Evolutionary conservation across 2,113 vertebrate species (phyloP).

Genomic region (Xenopus borealis): DNA sequence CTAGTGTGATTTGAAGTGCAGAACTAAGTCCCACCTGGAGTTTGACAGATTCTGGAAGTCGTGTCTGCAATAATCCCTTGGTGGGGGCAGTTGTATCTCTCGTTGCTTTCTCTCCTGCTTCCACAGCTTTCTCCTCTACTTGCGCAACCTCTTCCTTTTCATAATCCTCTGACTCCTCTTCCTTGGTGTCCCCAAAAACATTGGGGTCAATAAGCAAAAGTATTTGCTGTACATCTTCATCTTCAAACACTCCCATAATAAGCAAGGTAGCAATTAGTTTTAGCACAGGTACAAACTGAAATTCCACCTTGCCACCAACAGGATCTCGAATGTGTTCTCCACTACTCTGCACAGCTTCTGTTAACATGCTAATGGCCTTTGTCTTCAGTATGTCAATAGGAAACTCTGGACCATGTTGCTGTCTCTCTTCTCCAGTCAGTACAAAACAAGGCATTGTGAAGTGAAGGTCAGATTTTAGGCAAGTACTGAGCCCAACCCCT

Average conservation of each 20-base stretch:
- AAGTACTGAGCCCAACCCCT: slow-evolving; percentile 88
- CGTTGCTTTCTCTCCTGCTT: slow-evolving; percentile 85
- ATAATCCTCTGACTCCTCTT: slow-evolving; percentile 58
- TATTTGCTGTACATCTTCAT: slow-evolving; percentile 85
- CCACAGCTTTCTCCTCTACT: slow-evolving; percentile 88
- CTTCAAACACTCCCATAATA: slow-evolving; percentile 85
- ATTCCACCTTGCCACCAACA: slow-evolving; percentile 86
- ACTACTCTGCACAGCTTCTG: slow-evolving; percentile 86
- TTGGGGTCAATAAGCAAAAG: slow-evolving; percentile 87
- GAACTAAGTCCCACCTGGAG: slow-evolving; percentile 74
- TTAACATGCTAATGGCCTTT: slow-evolving; percentile 88
- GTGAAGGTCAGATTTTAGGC: slow-evolving; percentile 82
- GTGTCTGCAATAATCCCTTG: slow-evolving; percentile 89
- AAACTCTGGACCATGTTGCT: slow-evolving; percentile 86
- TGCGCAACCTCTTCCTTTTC: slow-evolving; percentile 80
- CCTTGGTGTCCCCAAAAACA: slow-evolving; percentile 81
- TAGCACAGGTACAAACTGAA: slow-evolving; percentile 94
- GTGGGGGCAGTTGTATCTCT: slow-evolving; percentile 73
- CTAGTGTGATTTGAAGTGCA: no score
- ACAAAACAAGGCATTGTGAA: slow-evolving; percentile 87
- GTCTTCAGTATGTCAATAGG: slow-evolving; percentile 83
- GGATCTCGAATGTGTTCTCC: slow-evolving; percentile 92
- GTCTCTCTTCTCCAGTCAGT: slow-evolving; percentile 70
- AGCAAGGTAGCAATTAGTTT: slow-evolving; percentile 88
- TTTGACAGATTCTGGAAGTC: slow-evolving; percentile 91